Evolutionary conservation across 2,113 vertebrate genomes (phyloP).

Genomic region (Empidonax alnorum): DNA sequence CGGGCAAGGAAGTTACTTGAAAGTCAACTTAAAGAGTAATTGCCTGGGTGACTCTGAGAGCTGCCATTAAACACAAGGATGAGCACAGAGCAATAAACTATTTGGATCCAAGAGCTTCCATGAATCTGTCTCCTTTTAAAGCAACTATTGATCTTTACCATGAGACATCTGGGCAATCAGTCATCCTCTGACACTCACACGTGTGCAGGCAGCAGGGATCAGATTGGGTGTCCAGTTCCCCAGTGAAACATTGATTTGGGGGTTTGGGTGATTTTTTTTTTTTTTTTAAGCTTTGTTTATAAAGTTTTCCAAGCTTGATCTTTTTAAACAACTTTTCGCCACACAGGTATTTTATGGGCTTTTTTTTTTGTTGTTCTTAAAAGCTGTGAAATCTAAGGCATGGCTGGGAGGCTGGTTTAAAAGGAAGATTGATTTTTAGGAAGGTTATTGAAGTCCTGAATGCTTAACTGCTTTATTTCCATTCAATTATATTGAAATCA

Average conservation of each 20-base stretch:
- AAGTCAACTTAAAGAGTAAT: constrained; percentile 27
- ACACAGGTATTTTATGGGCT: background rate
- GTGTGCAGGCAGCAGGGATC: constrained; percentile 41
- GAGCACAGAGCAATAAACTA: constrained; percentile 56
- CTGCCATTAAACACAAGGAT: constrained; percentile 52
- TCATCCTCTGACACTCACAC: constrained; percentile 46
- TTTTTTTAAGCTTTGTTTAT: background rate
- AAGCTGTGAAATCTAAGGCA: constrained; percentile 21
- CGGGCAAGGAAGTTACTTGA: background rate
- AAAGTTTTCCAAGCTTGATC: constrained; percentile 3
- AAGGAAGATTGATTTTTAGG: constrained; percentile 71
- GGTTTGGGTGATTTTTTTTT: background rate
- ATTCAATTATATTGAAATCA: constrained; percentile 71
- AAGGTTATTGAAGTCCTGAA: constrained; percentile 66
- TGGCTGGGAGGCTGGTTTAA: background rate
- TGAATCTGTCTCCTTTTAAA: constrained; percentile 57
- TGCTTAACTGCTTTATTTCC: constrained; percentile 62
- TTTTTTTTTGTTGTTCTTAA: background rate
- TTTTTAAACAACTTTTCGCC: background rate
- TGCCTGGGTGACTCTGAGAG: constrained; percentile 6
- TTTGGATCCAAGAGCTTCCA: constrained; percentile 52
- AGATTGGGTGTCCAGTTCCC: background rate
- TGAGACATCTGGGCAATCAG: background rate
- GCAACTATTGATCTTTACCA: constrained; percentile 58
- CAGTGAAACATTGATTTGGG: background rate